These are phyloP conservation scores for Rhinoderma darwinii DNA, from an alignment of 2,113 vertebrate species.

Conservation along the genomic window DNA sequence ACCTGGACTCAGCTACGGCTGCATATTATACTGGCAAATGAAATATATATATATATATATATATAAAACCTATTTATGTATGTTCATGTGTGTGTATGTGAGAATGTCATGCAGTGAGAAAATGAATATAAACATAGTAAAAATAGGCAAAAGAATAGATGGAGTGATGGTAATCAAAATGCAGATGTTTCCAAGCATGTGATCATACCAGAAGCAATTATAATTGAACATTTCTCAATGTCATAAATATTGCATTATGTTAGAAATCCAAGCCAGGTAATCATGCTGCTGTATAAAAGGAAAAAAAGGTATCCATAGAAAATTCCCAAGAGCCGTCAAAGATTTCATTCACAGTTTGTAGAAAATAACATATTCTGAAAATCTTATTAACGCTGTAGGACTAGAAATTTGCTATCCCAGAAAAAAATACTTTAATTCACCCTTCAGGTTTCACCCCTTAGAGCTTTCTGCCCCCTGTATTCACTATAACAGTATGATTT, in stretches of 20 bases:
- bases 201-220: constrained; percentile 7
- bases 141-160: neutral
- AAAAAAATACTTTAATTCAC: neutral
- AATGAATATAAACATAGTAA: neutral
- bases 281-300: constrained; percentile 26
- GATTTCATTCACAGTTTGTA: neutral
- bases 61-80: no score
- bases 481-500: neutral
- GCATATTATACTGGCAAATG: neutral
- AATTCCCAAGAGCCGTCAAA: neutral
- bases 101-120: neutral
- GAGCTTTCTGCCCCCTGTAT: neutral
- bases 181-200: neutral
- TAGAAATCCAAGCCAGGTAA: neutral
- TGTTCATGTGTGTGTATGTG: no score
- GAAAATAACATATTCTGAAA: neutral
- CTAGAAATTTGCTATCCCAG: neutral
- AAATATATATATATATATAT: no score
- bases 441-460: neutral
- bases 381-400: neutral
- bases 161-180: constrained; percentile 16
- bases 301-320: neutral
- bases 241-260: neutral
- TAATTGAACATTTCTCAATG: neutral
- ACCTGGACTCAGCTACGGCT: no score